Base-by-base conservation (phyloP, 2,797 vertebrate genomes). In the Phylloscopus collybita region DNA sequence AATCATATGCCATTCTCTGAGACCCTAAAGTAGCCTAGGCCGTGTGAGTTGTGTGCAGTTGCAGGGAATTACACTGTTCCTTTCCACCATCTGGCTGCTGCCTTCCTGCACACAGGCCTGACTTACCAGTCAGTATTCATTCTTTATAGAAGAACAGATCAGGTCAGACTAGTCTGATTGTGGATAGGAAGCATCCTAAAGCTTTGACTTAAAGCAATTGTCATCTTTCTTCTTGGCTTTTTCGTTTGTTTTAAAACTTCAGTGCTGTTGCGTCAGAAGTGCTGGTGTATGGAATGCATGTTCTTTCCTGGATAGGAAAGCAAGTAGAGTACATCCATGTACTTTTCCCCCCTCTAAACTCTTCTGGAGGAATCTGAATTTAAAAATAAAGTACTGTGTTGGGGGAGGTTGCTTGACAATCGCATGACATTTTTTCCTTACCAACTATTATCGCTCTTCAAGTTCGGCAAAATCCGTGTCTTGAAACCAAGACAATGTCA, bases 91-190 rank as follows among this genome's bases (percentile, higher is more conserved):
- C 67, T 80, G 81, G 32, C 79, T 60, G 50, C 64, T 73, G 40
- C 49, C 45, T 36, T 64, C 82, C 70, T 79, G 36, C 56, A 6
- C 29, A 40, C 40, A 14, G 95, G 59, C 88, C 73, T 88, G 92
- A 88, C 70, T 5, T 86, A 78, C 88, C 74, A 81, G 86, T 86
- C 75, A 78, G 66, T 45, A 65, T 80, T 93, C 88, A 90, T 95
- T 88, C 86, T 90, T 86, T 54, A 20, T 3, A 80, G 72, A 51
- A 92, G 83, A 83, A 78, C 49, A 72, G 83, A 32, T 89, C 89
- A 65, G 61, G 81, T 88, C 91, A 86, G 85, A 86, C 79, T 86
- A 91, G 86, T 94, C 72, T 61, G 44, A 74, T 69, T 29, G 62
- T 84, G 81, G 34, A 82, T 84, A 38, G 27, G 44, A 73, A 76